These are phyloP conservation scores for Myanophis thanlyinensis DNA, from an alignment of 2,113 vertebrate species.

Conservation along the genomic window DNA sequence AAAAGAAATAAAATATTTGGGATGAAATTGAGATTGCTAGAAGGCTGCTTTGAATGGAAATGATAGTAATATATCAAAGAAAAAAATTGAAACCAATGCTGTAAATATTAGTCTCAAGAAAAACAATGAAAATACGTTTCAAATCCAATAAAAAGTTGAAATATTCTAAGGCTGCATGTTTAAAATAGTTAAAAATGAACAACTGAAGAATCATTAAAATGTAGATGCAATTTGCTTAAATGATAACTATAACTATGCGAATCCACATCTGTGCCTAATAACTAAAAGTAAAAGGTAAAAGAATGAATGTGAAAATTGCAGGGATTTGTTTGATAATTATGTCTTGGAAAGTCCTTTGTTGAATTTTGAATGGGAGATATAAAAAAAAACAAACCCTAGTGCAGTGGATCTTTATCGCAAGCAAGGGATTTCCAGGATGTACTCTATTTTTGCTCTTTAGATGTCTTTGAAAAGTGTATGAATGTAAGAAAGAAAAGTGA, in stretches of 20 bases:
- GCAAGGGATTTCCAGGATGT: background rate
- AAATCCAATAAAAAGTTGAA: background rate
- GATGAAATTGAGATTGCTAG: background rate
- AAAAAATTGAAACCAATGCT: background rate
- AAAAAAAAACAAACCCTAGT: background rate
- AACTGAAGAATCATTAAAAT: background rate
- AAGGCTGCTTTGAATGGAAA: background rate
- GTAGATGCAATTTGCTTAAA: background rate
- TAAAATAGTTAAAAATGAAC: background rate
- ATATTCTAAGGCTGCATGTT: background rate
- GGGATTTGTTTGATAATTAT: background rate
- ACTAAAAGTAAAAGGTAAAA: background rate
- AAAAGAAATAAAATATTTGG: background rate
- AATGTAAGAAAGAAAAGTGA: background rate
- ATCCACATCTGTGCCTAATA: background rate
- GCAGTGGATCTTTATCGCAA: background rate
- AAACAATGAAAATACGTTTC: background rate
- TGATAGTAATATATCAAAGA: background rate
- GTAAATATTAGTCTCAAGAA: background rate
- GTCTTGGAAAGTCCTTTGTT: background rate
- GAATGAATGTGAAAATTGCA: background rate
- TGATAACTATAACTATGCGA: background rate
- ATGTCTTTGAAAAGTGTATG: background rate
- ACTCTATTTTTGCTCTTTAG: background rate
- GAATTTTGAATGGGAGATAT: background rate